A percentile compares a stretch with the other conserved stretches of the same genome.
These are phyloP conservation scores for Dugesia japonica DNA, from an alignment of 2,888 invertebrate species.

Conservation along the genomic window DNA sequence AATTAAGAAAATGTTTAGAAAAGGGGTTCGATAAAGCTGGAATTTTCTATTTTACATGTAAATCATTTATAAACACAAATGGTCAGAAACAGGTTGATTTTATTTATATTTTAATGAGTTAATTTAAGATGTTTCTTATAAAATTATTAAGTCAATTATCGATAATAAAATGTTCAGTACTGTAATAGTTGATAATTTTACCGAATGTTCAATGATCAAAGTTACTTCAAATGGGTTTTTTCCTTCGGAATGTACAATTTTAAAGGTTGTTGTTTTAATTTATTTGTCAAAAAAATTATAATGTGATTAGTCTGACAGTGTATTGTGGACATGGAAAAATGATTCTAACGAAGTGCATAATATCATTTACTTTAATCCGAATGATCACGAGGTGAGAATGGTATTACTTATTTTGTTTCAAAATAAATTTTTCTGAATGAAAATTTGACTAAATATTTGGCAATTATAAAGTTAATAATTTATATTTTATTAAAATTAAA, in stretches of 20 bases:
- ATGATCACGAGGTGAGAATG: conserved; percentile 41
- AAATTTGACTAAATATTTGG: neutral
- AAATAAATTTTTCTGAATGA: too few species aligned
- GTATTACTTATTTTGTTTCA: neutral
- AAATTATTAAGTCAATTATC: neutral
- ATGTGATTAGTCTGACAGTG: conserved; percentile 40
- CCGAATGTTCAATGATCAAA: conserved; percentile 42
- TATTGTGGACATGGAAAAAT: conserved; percentile 47
- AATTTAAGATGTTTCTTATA: neutral
- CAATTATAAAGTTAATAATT: neutral
- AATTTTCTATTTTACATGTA: conserved; percentile 44
- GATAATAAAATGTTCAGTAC: conserved; percentile 38
- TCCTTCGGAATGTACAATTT: conserved; percentile 41
- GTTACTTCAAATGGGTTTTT: conserved; percentile 45
- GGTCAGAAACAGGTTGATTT: neutral
- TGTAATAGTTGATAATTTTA: conserved; percentile 44
- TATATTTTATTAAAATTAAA: neutral
- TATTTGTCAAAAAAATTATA: too few species aligned
- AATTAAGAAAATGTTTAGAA: conserved; percentile 41
- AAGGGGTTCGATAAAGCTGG: conserved; percentile 41
- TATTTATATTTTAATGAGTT: neutral
- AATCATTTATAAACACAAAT: conserved; percentile 39
- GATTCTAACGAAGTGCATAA: conserved; percentile 42
- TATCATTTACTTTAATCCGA: conserved; percentile 45
- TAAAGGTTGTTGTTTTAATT: conserved; percentile 34